Conservation (phyloP, 35 echinoderm and acorn worm species). For the Eucidaris tribuloides region DNA sequence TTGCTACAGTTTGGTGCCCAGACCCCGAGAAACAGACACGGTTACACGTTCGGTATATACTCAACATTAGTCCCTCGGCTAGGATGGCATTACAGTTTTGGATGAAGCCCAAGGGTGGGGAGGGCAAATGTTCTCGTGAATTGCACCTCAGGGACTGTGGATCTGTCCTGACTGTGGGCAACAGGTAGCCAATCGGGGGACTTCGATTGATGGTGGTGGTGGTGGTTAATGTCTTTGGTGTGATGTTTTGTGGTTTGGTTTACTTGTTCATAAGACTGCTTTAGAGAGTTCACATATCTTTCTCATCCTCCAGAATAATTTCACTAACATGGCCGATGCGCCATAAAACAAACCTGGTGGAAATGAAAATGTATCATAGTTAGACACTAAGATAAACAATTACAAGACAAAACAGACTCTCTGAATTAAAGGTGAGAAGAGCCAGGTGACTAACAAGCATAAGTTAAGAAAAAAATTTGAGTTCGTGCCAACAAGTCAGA, state of each 20-base stretch:
- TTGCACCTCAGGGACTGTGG: background rate
- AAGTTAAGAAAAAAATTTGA: too few relatives aligned
- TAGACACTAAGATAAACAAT: background rate
- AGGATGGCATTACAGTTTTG: conserved; percentile 31
- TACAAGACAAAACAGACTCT: too few relatives aligned
- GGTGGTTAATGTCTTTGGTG: conserved; percentile 4
- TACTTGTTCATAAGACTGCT: background rate
- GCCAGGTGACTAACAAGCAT: too few relatives aligned
- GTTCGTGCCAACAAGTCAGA: too few relatives aligned
- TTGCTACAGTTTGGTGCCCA: conserved; percentile 6
- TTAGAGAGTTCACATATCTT: conserved; percentile 43
- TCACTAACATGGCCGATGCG: conserved; percentile 75
- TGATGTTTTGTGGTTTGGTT: background rate
- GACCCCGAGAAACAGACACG: conserved; percentile 57
- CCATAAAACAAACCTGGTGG: conserved; percentile 69
- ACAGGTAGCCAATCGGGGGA: background rate
- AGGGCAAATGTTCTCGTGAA: conserved; percentile 1
- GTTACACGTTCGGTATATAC: conserved; percentile 79
- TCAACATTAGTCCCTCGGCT: conserved; percentile 67
- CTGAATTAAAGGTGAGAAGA: too few relatives aligned
- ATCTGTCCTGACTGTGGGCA: conserved; percentile 13
- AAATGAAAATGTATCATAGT: background rate
- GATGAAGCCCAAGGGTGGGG: background rate
- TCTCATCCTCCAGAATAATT: conserved; percentile 64
- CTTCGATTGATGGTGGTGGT: background rate